Percentiles rank a stretch among this genome's conserved stretches.
phyloP scores from a whole-genome alignment of 2,888 invertebrate species.

The Ceratothoa steindachneri region DNA sequence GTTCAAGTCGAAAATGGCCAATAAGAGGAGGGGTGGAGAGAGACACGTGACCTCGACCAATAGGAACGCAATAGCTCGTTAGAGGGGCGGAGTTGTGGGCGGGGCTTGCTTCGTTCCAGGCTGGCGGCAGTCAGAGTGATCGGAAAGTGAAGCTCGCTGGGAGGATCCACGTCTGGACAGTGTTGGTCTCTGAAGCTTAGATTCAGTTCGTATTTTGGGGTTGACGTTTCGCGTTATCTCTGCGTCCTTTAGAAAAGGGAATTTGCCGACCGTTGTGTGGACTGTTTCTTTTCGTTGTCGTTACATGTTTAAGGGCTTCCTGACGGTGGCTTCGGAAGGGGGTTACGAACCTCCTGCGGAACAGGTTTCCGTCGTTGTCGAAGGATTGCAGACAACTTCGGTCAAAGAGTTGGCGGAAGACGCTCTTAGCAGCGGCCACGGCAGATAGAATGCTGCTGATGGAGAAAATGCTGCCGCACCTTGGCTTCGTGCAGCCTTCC shows the following conservation, averaged over 20 bases:
- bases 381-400: slow-evolving; percentile 4
- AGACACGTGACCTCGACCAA: background rate
- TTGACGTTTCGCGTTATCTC: background rate
- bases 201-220: slow-evolving; percentile 1
- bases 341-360: background rate
- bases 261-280: background rate
- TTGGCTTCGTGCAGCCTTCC: slow-evolving; percentile 35
- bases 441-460: slow-evolving; percentile 38
- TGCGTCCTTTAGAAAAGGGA: background rate
- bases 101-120: background rate
- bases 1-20: slow-evolving; percentile 22
- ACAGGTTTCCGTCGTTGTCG: background rate
- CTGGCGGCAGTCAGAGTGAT: background rate
- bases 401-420: background rate
- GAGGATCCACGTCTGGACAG: background rate
- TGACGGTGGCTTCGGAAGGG: background rate
- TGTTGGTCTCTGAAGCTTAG: slow-evolving; percentile 11
- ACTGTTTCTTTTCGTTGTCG: background rate
- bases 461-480: slow-evolving; percentile 45
- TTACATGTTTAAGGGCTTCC: background rate
- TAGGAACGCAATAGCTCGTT: background rate
- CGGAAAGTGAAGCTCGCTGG: slow-evolving; percentile 9
- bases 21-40: slow-evolving; percentile 7
- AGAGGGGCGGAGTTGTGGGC: background rate
- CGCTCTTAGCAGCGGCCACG: background rate